Evolutionary conservation across 2,113 vertebrate genomes (phyloP), one percentile per base, ranked within the genome.

Genomic region (Lycaon pictus): DNA sequence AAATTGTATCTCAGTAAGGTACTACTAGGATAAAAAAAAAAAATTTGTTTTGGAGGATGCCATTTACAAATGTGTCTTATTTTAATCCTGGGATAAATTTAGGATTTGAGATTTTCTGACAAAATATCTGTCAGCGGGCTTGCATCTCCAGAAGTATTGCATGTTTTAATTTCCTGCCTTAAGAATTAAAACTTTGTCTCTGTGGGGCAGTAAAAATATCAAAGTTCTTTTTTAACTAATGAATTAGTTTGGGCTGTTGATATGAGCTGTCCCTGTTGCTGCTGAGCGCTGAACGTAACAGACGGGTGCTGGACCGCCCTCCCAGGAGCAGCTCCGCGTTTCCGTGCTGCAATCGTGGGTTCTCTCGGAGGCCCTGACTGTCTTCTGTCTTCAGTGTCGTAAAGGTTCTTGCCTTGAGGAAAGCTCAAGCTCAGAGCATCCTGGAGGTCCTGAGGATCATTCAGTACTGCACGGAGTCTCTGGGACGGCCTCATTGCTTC

Each of bases 401-500:
- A 79, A 99, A 99, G 98, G 99, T 99, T 81, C 99, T 99, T 83
- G 98, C 99, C 35, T 97, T 99, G 98, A 99, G 99, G 97, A 99
- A 99, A 98, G 98, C 99, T 43, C 99, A 99, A 98, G 99, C 99
- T 25, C 97, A 99, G 97, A 99, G 98, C 16, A 99, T 99, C 96
- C 98, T 99, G 65, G 99, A 99, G 71, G 99, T 99, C 88, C 99
- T 99, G 88, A 99, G 98, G 98, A 99, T 99, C 90, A 98, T 99
- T 71, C 99, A 98, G 88, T 99, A 98, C 93, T 99, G 99, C 98
- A 98, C 99, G 11, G 98, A 96, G 3, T 99, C 99, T 0, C 99
- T 99, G 23, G 99, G 99, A 15, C 99, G 99, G 92, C 99, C 99
- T 2, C 99, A 99, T 97, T 99, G 99, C 96, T 99, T 99, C 97